These are phyloP conservation scores for Brachionus paranguensis DNA, from an alignment of 1,140 invertebrate species.

Conservation along the genomic window DNA sequence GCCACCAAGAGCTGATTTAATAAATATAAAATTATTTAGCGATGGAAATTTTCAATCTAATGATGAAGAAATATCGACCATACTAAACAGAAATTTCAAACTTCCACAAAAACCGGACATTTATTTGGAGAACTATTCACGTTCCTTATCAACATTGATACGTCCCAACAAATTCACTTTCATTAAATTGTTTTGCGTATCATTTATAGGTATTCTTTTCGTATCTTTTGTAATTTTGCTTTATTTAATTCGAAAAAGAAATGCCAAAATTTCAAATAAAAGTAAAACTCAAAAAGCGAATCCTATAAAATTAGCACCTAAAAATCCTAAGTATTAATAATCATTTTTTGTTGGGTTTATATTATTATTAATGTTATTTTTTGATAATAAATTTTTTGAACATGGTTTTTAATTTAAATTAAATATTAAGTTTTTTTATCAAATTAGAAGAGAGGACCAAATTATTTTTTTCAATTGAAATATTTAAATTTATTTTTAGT, in stretches of 20 bases:
- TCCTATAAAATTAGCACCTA: neutral
- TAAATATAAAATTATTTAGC: neutral
- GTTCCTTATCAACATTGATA: neutral
- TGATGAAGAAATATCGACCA: neutral
- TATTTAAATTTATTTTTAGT: no score
- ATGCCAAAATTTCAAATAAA: neutral
- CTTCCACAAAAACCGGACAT: neutral
- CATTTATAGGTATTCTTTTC: neutral
- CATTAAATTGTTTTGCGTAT: neutral
- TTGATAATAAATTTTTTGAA: neutral
- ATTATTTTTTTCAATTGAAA: no score
- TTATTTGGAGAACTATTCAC: constrained; percentile 16
- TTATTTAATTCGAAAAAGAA: neutral
- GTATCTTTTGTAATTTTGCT: neutral
- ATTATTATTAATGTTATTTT: neutral
- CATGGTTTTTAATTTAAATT: neutral
- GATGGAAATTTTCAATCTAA: neutral
- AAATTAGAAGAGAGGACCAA: neutral
- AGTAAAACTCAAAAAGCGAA: neutral
- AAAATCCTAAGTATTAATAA: neutral
- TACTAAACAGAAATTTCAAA: neutral
- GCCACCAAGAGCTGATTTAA: neutral
- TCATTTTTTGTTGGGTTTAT: neutral
- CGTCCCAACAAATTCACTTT: neutral
- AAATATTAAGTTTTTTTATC: neutral